These are phyloP conservation scores for Pocota personata DNA, from an alignment of 2,888 invertebrate species.

Conservation along the genomic window DNA sequence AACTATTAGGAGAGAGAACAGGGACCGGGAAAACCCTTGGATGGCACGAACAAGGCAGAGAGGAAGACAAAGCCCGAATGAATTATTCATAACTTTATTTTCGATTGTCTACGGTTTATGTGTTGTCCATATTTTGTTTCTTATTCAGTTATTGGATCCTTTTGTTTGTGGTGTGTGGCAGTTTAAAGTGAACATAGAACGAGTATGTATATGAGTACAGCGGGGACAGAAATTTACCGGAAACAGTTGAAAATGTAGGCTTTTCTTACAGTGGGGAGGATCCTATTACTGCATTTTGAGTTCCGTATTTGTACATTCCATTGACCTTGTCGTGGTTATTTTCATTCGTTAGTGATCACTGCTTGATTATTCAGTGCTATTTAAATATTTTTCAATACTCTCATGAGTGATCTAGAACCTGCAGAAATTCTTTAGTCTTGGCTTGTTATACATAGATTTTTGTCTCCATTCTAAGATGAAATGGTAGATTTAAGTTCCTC, in stretches of 20 bases:
- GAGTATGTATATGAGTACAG: not conserved
- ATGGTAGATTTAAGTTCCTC: too few relatives aligned
- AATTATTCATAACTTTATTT: constrained; percentile 53
- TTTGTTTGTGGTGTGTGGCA: not conserved
- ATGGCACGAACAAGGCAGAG: not conserved
- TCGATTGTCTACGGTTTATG: constrained; percentile 22
- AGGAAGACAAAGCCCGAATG: constrained; percentile 9
- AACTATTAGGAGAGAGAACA: not conserved
- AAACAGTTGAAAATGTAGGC: not conserved
- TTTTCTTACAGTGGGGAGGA: not conserved
- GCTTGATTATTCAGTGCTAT: too few relatives aligned
- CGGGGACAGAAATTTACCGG: not conserved
- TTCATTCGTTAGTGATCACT: too few relatives aligned
- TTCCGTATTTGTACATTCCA: too few relatives aligned
- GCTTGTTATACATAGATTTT: too few relatives aligned
- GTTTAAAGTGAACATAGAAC: not conserved
- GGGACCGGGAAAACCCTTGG: not conserved
- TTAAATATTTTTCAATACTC: too few relatives aligned
- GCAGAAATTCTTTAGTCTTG: too few relatives aligned
- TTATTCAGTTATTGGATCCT: not conserved
- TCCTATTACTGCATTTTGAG: too few relatives aligned
- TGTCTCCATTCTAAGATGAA: too few relatives aligned
- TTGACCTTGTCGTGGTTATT: too few relatives aligned
- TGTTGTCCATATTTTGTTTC: not conserved
- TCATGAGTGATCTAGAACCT: too few relatives aligned